Evolutionary conservation across 1,140 invertebrate genomes (phyloP).

Genomic region (Hydropsyche tenuis): DNA sequence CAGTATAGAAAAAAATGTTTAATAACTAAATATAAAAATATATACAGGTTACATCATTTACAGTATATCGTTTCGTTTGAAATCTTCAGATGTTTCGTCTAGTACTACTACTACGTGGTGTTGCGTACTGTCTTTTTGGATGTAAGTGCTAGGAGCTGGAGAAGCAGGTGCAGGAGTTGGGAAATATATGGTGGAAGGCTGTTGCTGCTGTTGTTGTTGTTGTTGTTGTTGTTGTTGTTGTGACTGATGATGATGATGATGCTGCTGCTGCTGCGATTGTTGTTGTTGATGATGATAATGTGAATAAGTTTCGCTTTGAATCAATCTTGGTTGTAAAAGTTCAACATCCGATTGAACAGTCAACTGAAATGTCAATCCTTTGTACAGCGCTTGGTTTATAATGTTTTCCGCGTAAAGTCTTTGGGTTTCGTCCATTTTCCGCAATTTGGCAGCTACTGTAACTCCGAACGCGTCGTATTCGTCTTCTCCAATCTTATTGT

Average conservation of each 20-base stretch:
- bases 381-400: slow-evolving; percentile 47
- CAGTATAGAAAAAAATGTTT: no score
- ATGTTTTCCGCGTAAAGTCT: slow-evolving; percentile 48
- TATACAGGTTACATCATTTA: no score
- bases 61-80: no score
- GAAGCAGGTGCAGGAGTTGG: no score
- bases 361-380: slow-evolving; percentile 45
- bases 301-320: background rate
- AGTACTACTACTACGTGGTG: no score
- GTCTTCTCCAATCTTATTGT: slow-evolving; percentile 31
- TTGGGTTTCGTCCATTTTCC: slow-evolving; percentile 50
- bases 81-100: background rate
- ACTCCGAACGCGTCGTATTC: slow-evolving; percentile 49
- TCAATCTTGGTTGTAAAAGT: slow-evolving; percentile 8
- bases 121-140: no score
- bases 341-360: slow-evolving; percentile 35
- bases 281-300: background rate
- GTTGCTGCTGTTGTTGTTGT: slow-evolving; percentile 12
- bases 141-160: no score
- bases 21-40: no score
- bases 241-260: slow-evolving; percentile 18
- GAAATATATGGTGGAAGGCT: slow-evolving; percentile 30
- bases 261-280: slow-evolving; percentile 9
- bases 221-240: slow-evolving; percentile 26
- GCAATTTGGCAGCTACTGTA: slow-evolving; percentile 50